Evolutionary conservation across 2,888 invertebrate species (phyloP), one percentile per base, ranked within the genome.

Genomic region (Troglohyphantes excavatus): DNA sequence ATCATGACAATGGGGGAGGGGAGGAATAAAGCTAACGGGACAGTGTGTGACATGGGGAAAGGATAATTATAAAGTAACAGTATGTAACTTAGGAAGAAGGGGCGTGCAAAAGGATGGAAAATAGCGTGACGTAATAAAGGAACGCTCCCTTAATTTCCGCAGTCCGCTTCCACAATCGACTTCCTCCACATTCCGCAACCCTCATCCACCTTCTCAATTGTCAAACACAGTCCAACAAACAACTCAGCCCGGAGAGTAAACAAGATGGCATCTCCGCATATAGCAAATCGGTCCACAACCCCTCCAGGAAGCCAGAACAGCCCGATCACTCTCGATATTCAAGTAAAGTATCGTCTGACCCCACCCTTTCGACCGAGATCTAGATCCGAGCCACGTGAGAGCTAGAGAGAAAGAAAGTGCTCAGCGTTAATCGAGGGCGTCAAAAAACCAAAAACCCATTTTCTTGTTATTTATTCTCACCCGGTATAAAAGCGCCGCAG

Each of bases 351-450:
- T 23, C 33, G n/a, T 2, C 65, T 26, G 23, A 68, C 87, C 79
- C 87, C 87, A 82, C 87, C 87, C 87, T 67, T 26, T 26, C 79
- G 87, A 67, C 87, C 87, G 87, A 46, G 81, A 88, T 88, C 87
- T 88, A 73, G 81, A 81, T 88, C 65, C 26, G 17, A 43, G 23
- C 83, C 27, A 53, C 75, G 84, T 33, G 81, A 81, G 87, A 46
- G 43, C 29, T 61, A n/a, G 46, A 61, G 84, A 21, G 73, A 73
- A 73, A 65, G 73, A 87, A 73, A 79, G 87, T 86, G 78, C 29
- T 70, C 46, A 39, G 43, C 61, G n/a, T 43, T 81, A 88, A 88
- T 88, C 63, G 81, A 88, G 87, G 87, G 87, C 87, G 81, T 72
- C 86, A 46, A 13, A 29, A 73, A 26, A 70, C 29, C 23, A 63